Percentiles rank a stretch among this genome's conserved stretches.
Conservation (phyloP, 2,797 vertebrate species). For the Thalassophryne amazonica region DNA sequence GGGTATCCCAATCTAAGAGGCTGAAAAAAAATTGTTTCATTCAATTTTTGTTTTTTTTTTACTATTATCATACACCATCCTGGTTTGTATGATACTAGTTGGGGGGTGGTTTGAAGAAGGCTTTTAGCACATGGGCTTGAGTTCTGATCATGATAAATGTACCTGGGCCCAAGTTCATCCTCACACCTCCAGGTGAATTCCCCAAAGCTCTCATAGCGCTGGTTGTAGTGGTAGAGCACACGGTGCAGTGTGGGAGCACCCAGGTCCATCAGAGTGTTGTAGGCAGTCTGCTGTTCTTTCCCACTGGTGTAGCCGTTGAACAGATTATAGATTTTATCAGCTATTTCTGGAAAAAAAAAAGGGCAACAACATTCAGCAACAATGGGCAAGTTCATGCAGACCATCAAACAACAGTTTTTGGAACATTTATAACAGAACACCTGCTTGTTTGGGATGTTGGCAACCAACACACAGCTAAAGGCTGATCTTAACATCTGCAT, state of each 20-base stretch:
- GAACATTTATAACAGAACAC: not conserved
- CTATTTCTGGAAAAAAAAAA: constrained; percentile 82
- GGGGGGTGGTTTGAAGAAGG: too few species aligned
- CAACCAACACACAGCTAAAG: too few species aligned
- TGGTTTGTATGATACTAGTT: too few species aligned
- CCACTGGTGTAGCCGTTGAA: constrained; percentile 98
- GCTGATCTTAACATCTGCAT: too few species aligned
- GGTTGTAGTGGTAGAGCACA: constrained; percentile 97
- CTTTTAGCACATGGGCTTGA: too few species aligned
- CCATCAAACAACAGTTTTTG: not conserved
- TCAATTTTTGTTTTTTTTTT: too few species aligned
- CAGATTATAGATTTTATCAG: constrained; percentile 98
- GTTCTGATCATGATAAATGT: constrained; percentile 3
- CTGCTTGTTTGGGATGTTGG: too few species aligned
- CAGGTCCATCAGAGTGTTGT: constrained; percentile 95
- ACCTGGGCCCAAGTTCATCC: constrained; percentile 97
- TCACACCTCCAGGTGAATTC: constrained; percentile 99
- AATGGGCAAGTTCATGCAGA: not conserved
- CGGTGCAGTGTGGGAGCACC: constrained; percentile 92
- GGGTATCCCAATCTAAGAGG: too few species aligned
- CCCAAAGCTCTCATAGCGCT: constrained; percentile 96
- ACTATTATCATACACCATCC: too few species aligned
- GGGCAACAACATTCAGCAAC: not conserved
- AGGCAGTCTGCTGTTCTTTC: constrained; percentile 97
- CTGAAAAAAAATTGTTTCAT: too few species aligned